phyloP scores from a whole-genome alignment of 2,113 vertebrate species.

The Aix galericulata region DNA sequence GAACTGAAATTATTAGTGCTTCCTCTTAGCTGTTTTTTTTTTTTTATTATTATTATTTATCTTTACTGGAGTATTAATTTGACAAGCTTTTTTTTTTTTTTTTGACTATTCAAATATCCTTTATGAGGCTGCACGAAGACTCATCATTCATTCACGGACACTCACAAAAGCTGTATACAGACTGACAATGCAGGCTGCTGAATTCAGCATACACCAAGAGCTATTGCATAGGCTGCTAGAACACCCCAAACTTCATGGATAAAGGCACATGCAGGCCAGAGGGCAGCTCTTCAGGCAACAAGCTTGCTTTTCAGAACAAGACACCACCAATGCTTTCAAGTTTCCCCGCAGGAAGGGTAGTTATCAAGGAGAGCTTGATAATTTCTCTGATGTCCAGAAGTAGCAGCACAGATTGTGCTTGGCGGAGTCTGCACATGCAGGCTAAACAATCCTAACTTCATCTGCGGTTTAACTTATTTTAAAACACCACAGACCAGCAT shows the following conservation, averaged over 20 bases:
- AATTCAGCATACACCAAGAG: neutral
- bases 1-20: neutral
- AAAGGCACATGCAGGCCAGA: neutral
- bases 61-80: neutral
- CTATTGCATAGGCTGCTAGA: neutral
- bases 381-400: neutral
- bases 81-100: neutral
- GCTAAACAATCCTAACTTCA: neutral
- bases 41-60: neutral
- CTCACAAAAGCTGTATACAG: neutral
- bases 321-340: neutral
- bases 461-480: neutral
- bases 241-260: neutral
- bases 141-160: neutral
- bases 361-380: neutral
- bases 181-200: neutral
- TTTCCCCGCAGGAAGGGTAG: fast-evolving
- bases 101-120: neutral
- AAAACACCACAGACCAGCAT: neutral
- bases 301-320: neutral
- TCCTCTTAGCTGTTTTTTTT: neutral
- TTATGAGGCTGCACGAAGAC: neutral
- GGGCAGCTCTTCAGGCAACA: neutral
- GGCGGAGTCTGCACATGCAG: neutral
- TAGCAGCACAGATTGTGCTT: neutral